Evolutionary conservation across 2,113 vertebrate genomes (phyloP).

Genomic region (Forbesichthys agassizii): DNA sequence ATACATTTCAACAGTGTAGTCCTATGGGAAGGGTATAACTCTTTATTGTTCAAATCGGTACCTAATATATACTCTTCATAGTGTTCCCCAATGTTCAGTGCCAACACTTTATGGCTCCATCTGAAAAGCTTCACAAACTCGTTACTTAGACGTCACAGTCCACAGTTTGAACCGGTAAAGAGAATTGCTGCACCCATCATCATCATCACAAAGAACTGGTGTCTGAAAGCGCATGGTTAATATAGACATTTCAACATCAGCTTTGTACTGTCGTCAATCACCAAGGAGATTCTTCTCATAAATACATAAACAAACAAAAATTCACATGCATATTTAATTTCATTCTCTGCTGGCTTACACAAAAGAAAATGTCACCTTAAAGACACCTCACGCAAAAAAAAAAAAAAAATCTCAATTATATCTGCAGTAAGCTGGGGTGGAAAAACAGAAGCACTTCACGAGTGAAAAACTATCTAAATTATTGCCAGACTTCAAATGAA

Average conservation of each 20-base stretch:
- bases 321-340: constrained; percentile 77
- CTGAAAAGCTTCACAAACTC: constrained; percentile 48
- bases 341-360: constrained; percentile 75
- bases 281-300: constrained; percentile 37
- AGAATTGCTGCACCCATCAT: constrained; percentile 59
- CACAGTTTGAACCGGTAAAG: constrained; percentile 50
- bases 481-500: constrained; percentile 67
- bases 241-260: constrained; percentile 66
- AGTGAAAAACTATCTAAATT: constrained; percentile 66
- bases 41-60: constrained; percentile 8
- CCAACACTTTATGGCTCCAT: constrained; percentile 40
- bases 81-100: constrained; percentile 24
- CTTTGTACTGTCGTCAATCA: constrained; percentile 76
- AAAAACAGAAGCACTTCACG: constrained; percentile 35
- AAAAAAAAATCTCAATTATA: constrained; percentile 65
- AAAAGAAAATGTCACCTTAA: constrained; percentile 69
- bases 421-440: constrained; percentile 48
- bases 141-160: constrained; percentile 24
- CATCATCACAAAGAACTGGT: constrained; percentile 64
- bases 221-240: constrained; percentile 54
- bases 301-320: constrained; percentile 37
- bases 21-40: neutral
- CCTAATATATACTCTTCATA: constrained; percentile 10
- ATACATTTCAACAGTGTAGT: too few species aligned
- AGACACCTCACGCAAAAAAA: constrained; percentile 59